phyloP scores from a whole-genome alignment of 2,888 invertebrate species.

The Philopedon plagiatum region DNA sequence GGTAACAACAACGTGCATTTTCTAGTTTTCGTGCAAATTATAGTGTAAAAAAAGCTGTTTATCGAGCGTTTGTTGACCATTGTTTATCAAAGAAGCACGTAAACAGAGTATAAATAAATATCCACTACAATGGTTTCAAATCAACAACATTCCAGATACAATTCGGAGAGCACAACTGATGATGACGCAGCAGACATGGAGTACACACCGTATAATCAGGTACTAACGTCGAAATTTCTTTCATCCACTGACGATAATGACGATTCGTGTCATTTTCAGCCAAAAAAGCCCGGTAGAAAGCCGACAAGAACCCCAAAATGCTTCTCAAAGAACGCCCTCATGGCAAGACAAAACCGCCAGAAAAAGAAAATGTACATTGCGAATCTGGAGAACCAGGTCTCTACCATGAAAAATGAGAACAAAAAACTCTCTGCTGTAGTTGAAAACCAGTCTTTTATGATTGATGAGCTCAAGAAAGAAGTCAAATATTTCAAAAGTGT shows the following conservation, averaged over 20 bases:
- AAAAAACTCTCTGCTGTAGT: slow-evolving; percentile 69
- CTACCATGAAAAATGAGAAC: slow-evolving; percentile 68
- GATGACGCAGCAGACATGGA: slow-evolving; percentile 43
- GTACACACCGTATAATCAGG: slow-evolving; percentile 42
- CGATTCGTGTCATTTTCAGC: slow-evolving; percentile 36
- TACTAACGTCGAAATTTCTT: slow-evolving; percentile 7
- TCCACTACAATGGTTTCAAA: slow-evolving; percentile 37
- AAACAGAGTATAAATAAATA: background rate
- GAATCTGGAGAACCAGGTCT: slow-evolving; percentile 71
- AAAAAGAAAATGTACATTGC: slow-evolving; percentile 75
- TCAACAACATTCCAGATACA: slow-evolving; percentile 18
- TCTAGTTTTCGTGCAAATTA: background rate
- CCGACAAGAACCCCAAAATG: slow-evolving; percentile 65
- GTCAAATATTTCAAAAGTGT: slow-evolving; percentile 72
- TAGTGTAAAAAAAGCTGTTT: background rate
- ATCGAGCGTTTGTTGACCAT: background rate
- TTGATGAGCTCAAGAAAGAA: slow-evolving; percentile 71
- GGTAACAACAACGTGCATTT: background rate
- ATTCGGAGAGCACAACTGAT: slow-evolving; percentile 45
- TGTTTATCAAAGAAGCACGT: background rate
- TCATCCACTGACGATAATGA: background rate
- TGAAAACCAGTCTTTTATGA: slow-evolving; percentile 69
- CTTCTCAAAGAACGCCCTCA: slow-evolving; percentile 73
- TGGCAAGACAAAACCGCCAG: slow-evolving; percentile 76
- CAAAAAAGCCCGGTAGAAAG: slow-evolving; percentile 49